These are phyloP conservation scores for Rhingia rostrata DNA, from an alignment of 2,888 invertebrate genomes.

Conservation along the genomic window DNA sequence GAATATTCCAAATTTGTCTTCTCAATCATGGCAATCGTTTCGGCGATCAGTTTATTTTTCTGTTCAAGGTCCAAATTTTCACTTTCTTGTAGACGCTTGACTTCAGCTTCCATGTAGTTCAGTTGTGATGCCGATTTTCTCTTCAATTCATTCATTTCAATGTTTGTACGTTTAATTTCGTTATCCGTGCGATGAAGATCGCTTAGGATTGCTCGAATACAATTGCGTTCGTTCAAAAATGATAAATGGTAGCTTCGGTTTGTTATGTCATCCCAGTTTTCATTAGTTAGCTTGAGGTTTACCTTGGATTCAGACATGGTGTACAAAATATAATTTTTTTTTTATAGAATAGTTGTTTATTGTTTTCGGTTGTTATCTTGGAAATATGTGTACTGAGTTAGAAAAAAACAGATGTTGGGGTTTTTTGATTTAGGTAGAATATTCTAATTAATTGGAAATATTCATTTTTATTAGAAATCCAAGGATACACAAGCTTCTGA, in stretches of 20 bases:
- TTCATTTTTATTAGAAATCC: too few species aligned
- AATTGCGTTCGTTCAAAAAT: slow-evolving; percentile 58
- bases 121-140: slow-evolving; percentile 31
- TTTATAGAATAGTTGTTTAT: background rate
- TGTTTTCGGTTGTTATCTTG: background rate
- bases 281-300: slow-evolving; percentile 21
- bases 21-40: slow-evolving; percentile 29
- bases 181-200: slow-evolving; percentile 58
- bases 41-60: slow-evolving; percentile 12
- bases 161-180: slow-evolving; percentile 57
- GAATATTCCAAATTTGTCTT: slow-evolving; percentile 19
- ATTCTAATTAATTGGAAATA: too few species aligned
- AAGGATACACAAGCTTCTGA: too few species aligned
- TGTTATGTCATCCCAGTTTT: slow-evolving; percentile 48
- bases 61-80: slow-evolving; percentile 26
- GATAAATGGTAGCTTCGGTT: slow-evolving; percentile 28
- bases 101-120: slow-evolving; percentile 22
- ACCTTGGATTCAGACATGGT: background rate
- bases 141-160: slow-evolving; percentile 51
- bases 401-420: too few species aligned
- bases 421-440: too few species aligned
- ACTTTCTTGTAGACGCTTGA: slow-evolving; percentile 10
- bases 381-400: background rate
- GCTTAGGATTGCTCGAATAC: slow-evolving; percentile 46
- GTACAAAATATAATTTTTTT: background rate